These are phyloP conservation scores for Diadema setosum DNA, from an alignment of 35 echinoderm and acorn worm species.

Conservation along the genomic window DNA sequence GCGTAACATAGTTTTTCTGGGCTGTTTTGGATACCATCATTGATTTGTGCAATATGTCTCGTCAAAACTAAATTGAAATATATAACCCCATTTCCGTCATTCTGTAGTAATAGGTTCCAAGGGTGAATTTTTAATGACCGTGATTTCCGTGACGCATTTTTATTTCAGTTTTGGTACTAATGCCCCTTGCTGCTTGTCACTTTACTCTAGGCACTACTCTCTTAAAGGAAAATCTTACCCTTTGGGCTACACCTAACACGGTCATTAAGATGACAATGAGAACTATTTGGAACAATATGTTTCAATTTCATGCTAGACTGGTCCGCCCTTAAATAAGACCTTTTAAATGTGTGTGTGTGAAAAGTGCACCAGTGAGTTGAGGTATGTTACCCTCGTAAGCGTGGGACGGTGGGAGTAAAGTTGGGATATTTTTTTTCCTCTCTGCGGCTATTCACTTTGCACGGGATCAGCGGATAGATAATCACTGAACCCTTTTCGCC, in stretches of 20 bases:
- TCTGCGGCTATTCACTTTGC: background rate
- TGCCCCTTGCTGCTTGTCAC: background rate
- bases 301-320: background rate
- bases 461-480: background rate
- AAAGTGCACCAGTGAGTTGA: background rate
- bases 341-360: background rate
- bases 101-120: too few relatives aligned
- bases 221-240: background rate
- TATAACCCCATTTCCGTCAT: too few relatives aligned
- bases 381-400: background rate
- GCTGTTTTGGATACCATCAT: too few relatives aligned
- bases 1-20: too few relatives aligned
- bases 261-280: constrained; percentile 14
- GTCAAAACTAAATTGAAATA: too few relatives aligned
- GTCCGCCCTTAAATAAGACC: background rate
- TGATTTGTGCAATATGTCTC: too few relatives aligned
- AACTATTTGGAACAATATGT: constrained; percentile 13
- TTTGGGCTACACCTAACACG: background rate
- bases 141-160: background rate
- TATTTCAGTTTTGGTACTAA: background rate
- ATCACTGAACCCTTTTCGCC: background rate
- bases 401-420: background rate
- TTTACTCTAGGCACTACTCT: background rate
- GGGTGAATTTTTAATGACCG: too few relatives aligned
- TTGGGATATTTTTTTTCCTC: background rate